Conservation (phyloP, 2,113 vertebrate genomes). For the Brachyhypopomus occidentalis region DNA sequence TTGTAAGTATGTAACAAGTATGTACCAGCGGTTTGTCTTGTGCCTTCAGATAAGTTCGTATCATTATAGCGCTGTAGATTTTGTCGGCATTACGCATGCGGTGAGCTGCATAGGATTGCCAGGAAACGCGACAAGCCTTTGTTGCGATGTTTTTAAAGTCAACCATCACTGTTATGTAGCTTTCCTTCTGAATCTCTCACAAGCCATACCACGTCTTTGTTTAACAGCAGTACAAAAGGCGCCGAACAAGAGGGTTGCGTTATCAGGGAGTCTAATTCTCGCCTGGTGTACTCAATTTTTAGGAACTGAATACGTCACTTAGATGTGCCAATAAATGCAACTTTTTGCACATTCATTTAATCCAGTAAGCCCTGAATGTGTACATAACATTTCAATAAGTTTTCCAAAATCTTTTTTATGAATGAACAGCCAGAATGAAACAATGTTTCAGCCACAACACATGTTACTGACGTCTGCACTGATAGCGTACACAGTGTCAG, state of each 20-base stretch:
- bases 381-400: neutral
- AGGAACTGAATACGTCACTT: neutral
- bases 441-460: neutral
- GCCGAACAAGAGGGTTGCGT: too few relatives aligned
- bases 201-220: neutral
- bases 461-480: neutral
- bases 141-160: neutral
- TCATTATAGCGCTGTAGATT: neutral
- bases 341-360: neutral
- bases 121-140: neutral
- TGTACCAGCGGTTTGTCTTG: neutral
- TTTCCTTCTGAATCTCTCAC: neutral
- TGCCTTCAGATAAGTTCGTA: constrained; percentile 5
- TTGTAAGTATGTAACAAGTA: neutral
- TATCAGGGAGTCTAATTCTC: neutral
- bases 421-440: neutral
- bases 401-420: neutral
- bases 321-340: neutral
- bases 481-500: neutral
- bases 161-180: too few relatives aligned
- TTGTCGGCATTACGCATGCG: constrained; percentile 3
- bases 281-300: neutral
- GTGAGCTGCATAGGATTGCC: constrained; percentile 21
- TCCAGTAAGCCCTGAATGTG: neutral
- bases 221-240: neutral